Evolutionary conservation across 2,888 invertebrate species (phyloP).

Genomic region (Apomyelois bistriatella): DNA sequence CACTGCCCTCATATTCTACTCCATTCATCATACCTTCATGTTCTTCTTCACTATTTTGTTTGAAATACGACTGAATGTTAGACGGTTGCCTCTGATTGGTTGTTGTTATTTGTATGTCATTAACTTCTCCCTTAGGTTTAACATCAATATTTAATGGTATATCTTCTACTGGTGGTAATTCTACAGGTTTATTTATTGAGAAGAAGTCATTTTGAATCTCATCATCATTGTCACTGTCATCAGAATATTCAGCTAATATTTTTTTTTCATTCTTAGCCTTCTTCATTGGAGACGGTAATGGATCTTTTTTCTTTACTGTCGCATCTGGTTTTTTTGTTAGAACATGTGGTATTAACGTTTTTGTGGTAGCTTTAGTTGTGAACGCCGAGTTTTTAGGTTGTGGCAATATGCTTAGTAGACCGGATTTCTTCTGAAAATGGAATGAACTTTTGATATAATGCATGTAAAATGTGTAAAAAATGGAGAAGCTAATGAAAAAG

Average conservation of each 20-base stretch:
- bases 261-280: constrained; percentile 38
- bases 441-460: too few species aligned
- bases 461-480: too few species aligned
- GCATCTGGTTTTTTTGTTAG: constrained; percentile 57
- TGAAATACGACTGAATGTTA: constrained; percentile 62
- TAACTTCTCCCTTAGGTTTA: constrained; percentile 19
- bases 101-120: constrained; percentile 13
- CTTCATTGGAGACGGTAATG: constrained; percentile 36
- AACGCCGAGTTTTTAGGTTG: constrained; percentile 78
- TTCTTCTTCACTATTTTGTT: constrained; percentile 38
- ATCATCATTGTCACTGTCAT: constrained; percentile 73
- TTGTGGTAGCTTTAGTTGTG: constrained; percentile 38
- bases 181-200: constrained; percentile 71
- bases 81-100: constrained; percentile 30
- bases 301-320: constrained; percentile 38
- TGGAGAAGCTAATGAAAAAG: too few species aligned
- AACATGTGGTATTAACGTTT: constrained; percentile 67
- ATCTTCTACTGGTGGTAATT: constrained; percentile 56
- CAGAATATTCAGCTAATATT: constrained; percentile 48
- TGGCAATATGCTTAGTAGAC: constrained; percentile 85
- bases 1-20: constrained; percentile 15
- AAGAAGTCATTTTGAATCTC: constrained; percentile 77
- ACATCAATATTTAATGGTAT: constrained; percentile 50
- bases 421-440: constrained; percentile 79
- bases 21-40: constrained; percentile 19